Conservation (phyloP, 2,888 invertebrate species). For the Lathronympha strigana region DNA sequence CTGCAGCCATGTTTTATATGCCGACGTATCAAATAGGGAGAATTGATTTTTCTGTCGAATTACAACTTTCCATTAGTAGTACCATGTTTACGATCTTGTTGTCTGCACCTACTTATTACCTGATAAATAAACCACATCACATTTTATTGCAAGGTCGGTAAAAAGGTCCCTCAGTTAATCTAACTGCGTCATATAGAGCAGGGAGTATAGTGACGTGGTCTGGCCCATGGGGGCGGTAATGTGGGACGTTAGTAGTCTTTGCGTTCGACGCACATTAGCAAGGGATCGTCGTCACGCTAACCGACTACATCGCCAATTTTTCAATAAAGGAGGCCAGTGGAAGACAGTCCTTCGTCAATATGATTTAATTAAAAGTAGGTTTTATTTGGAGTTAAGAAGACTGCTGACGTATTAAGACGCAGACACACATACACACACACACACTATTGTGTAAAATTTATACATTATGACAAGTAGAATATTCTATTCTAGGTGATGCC, state of each 20-base stretch:
- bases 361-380: too few relatives aligned
- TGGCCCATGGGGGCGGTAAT: conserved; percentile 66
- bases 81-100: not conserved
- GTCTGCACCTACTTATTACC: not conserved
- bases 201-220: conserved; percentile 45
- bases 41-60: too few relatives aligned
- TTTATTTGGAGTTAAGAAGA: too few relatives aligned
- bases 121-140: not conserved
- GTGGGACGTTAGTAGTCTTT: conserved; percentile 67
- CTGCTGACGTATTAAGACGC: too few relatives aligned
- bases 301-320: not conserved
- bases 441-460: not conserved
- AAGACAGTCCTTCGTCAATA: not conserved
- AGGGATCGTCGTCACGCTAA: conserved; percentile 46
- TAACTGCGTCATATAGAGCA: conserved; percentile 46
- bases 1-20: too few relatives aligned
- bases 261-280: conserved; percentile 72
- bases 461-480: conserved; percentile 7
- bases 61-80: not conserved
- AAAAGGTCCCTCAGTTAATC: conserved; percentile 45
- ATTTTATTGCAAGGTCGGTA: not conserved
- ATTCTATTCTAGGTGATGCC: conserved; percentile 42
- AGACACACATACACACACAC: not conserved
- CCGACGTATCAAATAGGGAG: too few relatives aligned
- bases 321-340: not conserved